These are phyloP conservation scores for Setipinna tenuifilis DNA, from an alignment of 2,797 vertebrate genomes.

Conservation along the genomic window DNA sequence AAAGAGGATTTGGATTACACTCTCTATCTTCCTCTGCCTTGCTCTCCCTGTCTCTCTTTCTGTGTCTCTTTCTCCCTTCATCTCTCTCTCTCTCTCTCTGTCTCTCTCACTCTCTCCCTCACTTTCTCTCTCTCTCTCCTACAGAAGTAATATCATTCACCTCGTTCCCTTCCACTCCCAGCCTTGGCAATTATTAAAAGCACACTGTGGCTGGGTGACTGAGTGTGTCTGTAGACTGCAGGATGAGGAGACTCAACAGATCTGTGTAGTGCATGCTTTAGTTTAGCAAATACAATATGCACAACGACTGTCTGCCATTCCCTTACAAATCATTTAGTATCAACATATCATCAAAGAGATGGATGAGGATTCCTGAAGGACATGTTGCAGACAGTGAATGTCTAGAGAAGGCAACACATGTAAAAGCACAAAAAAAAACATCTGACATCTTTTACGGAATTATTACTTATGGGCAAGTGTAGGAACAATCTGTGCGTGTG, in stretches of 20 bases:
- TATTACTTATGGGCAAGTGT: too few species aligned
- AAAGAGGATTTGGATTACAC: slow-evolving; percentile 50
- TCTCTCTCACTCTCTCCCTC: neutral
- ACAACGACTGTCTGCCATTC: neutral
- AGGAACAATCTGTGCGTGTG: too few species aligned
- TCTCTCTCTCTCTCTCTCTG: slow-evolving; percentile 6
- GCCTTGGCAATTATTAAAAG: slow-evolving; percentile 1
- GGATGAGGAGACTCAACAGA: neutral
- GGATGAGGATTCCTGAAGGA: neutral
- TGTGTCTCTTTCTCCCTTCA: slow-evolving; percentile 11
- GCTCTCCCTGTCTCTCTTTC: neutral
- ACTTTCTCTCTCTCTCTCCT: slow-evolving; percentile 21
- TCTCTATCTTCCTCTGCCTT: slow-evolving; percentile 24
- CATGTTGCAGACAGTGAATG: neutral
- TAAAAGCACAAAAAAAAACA: neutral
- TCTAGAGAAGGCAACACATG: neutral
- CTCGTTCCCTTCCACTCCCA: neutral
- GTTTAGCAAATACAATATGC: neutral
- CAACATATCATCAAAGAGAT: neutral
- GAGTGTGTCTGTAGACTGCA: neutral
- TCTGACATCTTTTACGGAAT: too few species aligned
- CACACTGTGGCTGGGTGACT: neutral
- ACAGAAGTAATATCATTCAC: slow-evolving; percentile 29
- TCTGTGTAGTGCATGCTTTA: neutral
- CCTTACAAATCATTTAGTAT: neutral